Evolutionary conservation across 2,113 vertebrate genomes (phyloP).

Genomic region (Mesembrinibis cayennensis): DNA sequence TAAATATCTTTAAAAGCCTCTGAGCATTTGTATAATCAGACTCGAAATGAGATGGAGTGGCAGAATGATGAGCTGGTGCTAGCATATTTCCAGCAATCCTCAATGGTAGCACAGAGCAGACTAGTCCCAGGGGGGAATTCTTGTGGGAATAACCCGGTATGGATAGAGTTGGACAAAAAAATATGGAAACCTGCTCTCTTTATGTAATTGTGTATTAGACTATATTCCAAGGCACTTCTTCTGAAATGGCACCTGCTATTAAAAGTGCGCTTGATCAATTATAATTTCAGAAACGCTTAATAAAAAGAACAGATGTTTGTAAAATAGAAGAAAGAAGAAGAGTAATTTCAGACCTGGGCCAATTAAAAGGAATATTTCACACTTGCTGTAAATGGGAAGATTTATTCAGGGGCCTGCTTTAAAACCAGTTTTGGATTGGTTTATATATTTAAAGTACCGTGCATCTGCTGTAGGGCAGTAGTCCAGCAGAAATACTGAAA

Average conservation of each 20-base stretch:
- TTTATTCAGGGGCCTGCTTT: background rate
- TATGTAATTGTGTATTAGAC: background rate
- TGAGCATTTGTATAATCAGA: background rate
- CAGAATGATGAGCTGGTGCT: background rate
- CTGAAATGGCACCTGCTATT: background rate
- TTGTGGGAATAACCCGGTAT: background rate
- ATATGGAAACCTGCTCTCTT: background rate
- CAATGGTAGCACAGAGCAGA: background rate
- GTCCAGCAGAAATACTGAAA: background rate
- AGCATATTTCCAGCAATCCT: background rate
- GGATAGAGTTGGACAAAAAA: background rate
- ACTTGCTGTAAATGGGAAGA: background rate
- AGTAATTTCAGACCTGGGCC: background rate
- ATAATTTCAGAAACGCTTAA: background rate
- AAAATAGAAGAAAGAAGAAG: background rate
- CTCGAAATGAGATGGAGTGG: background rate
- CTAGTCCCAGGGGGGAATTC: background rate
- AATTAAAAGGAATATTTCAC: background rate
- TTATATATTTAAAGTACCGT: background rate
- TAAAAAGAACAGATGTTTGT: background rate
- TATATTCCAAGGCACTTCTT: background rate
- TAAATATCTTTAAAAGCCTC: background rate
- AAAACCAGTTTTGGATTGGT: background rate
- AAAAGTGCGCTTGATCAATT: background rate
- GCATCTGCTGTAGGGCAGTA: background rate